phyloP scores from a whole-genome alignment of 1,140 invertebrate genomes.

The Teleogryllus occipitalis region DNA sequence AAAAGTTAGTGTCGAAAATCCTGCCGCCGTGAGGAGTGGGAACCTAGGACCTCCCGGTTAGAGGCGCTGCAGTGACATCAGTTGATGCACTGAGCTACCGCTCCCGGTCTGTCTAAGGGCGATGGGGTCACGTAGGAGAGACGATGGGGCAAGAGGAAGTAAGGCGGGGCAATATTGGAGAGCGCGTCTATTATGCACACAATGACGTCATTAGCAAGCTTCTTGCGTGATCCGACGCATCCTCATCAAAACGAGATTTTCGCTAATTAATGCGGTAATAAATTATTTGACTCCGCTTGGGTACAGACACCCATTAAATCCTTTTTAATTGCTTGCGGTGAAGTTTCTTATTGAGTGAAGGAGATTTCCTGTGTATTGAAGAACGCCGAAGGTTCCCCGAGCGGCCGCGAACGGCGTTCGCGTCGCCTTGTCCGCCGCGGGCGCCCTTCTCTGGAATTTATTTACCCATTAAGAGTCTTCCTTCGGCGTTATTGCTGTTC shows the following conservation, averaged over 20 bases:
- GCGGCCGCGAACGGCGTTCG: background rate
- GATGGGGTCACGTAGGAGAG: too few relatives aligned
- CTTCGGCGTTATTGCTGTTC: background rate
- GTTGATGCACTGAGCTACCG: too few relatives aligned
- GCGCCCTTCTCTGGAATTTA: background rate
- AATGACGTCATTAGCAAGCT: too few relatives aligned
- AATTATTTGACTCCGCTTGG: background rate
- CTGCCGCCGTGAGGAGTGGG: too few relatives aligned
- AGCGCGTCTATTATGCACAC: too few relatives aligned
- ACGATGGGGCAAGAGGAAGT: too few relatives aligned
- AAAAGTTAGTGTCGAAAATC: too few relatives aligned
- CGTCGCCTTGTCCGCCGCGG: too few relatives aligned
- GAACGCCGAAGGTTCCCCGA: background rate
- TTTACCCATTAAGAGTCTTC: background rate
- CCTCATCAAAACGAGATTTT: slow-evolving; percentile 1
- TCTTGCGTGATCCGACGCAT: background rate
- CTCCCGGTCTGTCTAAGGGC: too few relatives aligned
- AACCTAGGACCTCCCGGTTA: too few relatives aligned
- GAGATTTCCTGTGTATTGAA: background rate
- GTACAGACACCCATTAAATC: background rate
- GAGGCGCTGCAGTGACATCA: too few relatives aligned
- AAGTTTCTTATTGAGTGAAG: background rate
- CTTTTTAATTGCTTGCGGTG: background rate
- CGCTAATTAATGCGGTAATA: background rate
- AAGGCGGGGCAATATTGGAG: too few relatives aligned